Conservation (phyloP, 2,113 vertebrate species). For the Albula glossodonta region DNA sequence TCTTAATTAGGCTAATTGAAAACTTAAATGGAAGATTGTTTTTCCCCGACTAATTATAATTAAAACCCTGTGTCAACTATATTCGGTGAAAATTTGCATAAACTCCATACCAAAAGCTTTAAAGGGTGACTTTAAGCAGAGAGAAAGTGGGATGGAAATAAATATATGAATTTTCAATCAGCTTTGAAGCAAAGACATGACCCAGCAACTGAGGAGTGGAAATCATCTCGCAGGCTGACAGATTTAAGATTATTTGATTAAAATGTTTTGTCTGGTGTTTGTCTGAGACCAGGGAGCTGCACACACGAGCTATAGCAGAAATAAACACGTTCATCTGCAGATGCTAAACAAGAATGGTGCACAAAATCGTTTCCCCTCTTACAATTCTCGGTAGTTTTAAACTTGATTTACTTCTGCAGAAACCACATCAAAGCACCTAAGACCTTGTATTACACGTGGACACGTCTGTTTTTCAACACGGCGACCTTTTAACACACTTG, state of each 20-base stretch:
- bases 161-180: constrained; percentile 48
- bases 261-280: background rate
- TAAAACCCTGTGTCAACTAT: constrained; percentile 60
- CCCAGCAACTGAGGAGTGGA: constrained; percentile 37
- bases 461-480: background rate
- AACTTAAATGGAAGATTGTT: constrained; percentile 58
- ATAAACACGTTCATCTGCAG: background rate
- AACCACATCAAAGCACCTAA: background rate
- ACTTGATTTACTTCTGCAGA: background rate
- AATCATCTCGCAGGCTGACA: constrained; percentile 33
- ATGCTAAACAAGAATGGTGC: no score
- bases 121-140: constrained; percentile 57
- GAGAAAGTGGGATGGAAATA: constrained; percentile 55
- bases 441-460: background rate
- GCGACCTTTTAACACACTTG: background rate
- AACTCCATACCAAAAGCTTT: constrained; percentile 51
- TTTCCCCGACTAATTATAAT: constrained; percentile 49
- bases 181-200: constrained; percentile 46
- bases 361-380: background rate
- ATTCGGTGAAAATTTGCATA: constrained; percentile 51
- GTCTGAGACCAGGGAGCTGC: background rate
- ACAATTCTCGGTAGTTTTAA: background rate
- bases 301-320: no score
- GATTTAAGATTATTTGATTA: constrained; percentile 14
- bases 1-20: constrained; percentile 72